Evolutionary conservation across 1,140 invertebrate genomes (phyloP).

Genomic region (Nomia melanderi): DNA sequence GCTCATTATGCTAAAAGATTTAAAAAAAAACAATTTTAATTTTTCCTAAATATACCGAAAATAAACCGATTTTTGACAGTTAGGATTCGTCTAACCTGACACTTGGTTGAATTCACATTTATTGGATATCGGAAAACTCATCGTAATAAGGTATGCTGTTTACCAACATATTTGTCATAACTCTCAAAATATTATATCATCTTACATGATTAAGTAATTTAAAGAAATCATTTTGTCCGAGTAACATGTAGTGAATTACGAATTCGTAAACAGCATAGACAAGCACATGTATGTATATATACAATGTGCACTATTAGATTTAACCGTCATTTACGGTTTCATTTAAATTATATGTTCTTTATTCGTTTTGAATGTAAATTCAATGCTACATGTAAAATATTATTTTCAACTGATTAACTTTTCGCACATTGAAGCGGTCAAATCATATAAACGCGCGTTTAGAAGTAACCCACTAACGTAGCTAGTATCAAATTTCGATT

Average conservation of each 20-base stretch:
- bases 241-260: not conserved
- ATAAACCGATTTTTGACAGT: not conserved
- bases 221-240: slow-evolving; percentile 13
- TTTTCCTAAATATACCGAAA: not conserved
- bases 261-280: not conserved
- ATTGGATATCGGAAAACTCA: slow-evolving; percentile 2
- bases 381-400: not conserved
- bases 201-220: slow-evolving; percentile 28
- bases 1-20: slow-evolving; percentile 49
- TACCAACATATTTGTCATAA: slow-evolving; percentile 16
- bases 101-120: not conserved
- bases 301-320: not conserved
- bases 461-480: not conserved
- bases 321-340: not conserved
- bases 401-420: not conserved
- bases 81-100: slow-evolving; percentile 11
- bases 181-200: slow-evolving; percentile 1
- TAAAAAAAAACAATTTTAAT: not conserved
- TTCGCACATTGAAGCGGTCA: not conserved
- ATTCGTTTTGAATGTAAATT: not conserved
- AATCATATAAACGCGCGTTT: not conserved
- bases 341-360: not conserved
- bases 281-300: not conserved
- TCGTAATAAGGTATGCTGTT: slow-evolving; percentile 5
- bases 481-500: too few relatives aligned